These are phyloP conservation scores for Labeo catla DNA, from an alignment of 2,113 vertebrate species.

Conservation along the genomic window DNA sequence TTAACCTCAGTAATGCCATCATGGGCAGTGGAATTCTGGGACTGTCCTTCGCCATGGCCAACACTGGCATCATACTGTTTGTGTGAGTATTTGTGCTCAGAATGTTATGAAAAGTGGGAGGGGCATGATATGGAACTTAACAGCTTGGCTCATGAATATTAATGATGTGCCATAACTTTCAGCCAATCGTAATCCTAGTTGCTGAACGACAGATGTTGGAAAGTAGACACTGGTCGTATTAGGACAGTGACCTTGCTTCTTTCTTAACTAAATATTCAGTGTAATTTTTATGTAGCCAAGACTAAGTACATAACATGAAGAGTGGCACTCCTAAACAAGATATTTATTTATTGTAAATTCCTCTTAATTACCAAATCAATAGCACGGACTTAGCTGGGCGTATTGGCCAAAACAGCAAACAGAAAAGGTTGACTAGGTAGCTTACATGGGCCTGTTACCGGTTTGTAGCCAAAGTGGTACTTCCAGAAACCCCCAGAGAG, in stretches of 20 bases:
- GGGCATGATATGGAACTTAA: background rate
- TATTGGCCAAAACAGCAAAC: too few species aligned
- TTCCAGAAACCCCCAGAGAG: background rate
- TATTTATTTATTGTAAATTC: too few species aligned
- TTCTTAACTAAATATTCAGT: too few species aligned
- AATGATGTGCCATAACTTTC: background rate
- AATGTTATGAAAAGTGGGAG: background rate
- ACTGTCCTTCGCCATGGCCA: slow-evolving; percentile 95
- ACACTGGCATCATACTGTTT: slow-evolving; percentile 94
- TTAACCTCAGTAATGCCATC: slow-evolving; percentile 97
- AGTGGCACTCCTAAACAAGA: too few species aligned
- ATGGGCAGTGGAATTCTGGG: slow-evolving; percentile 98
- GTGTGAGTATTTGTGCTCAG: slow-evolving; percentile 77
- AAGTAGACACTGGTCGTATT: too few species aligned
- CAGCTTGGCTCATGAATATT: background rate
- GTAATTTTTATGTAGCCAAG: too few species aligned
- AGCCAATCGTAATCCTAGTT: background rate
- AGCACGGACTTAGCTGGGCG: too few species aligned
- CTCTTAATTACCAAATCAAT: too few species aligned
- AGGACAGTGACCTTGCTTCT: too few species aligned
- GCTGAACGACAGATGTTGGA: background rate
- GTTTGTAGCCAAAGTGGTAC: background rate
- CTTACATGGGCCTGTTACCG: too few species aligned
- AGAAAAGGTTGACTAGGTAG: too few species aligned
- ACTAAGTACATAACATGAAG: too few species aligned